A percentile compares a stretch with the other conserved stretches of the same genome.
Conservation (phyloP, 1,140 invertebrate species). For the Bombus huntii region DNA sequence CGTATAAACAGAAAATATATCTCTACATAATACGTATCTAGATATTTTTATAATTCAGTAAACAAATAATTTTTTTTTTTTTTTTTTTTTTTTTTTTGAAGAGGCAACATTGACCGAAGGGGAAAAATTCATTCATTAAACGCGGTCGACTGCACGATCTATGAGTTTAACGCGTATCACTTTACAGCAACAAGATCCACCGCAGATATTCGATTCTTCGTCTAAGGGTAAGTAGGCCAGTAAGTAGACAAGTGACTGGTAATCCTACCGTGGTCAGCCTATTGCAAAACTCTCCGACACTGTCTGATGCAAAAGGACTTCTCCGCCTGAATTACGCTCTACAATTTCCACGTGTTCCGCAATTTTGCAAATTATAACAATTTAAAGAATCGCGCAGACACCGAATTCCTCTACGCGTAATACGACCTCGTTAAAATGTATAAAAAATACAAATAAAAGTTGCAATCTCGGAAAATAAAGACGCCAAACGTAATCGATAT, state of each 20-base stretch:
- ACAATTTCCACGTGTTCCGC: constrained; percentile 6
- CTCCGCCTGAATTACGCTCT: not conserved
- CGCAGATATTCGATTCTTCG: constrained; percentile 72
- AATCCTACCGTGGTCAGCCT: constrained; percentile 69
- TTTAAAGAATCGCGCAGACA: no score
- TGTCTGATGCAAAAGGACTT: constrained; percentile 21
- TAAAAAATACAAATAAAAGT: not conserved
- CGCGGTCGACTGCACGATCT: not conserved
- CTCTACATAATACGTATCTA: no score
- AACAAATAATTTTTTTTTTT: not conserved
- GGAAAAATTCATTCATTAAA: constrained; percentile 33
- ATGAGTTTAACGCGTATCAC: constrained; percentile 53
- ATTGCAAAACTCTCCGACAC: constrained; percentile 49
- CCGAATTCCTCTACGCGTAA: not conserved
- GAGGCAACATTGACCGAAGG: not conserved
- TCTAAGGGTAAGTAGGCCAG: constrained; percentile 70
- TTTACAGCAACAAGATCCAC: constrained; percentile 72
- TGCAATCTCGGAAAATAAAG: not conserved
- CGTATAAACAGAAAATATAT: not conserved
- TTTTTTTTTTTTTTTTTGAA: not conserved
- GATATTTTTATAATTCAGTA: no score
- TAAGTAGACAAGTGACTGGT: constrained; percentile 66
- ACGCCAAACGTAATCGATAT: no score
- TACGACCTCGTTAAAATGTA: no score
- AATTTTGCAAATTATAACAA: not conserved